Evolutionary conservation across 2,113 vertebrate species (phyloP).

Genomic region (Neoarius graeffei): DNA sequence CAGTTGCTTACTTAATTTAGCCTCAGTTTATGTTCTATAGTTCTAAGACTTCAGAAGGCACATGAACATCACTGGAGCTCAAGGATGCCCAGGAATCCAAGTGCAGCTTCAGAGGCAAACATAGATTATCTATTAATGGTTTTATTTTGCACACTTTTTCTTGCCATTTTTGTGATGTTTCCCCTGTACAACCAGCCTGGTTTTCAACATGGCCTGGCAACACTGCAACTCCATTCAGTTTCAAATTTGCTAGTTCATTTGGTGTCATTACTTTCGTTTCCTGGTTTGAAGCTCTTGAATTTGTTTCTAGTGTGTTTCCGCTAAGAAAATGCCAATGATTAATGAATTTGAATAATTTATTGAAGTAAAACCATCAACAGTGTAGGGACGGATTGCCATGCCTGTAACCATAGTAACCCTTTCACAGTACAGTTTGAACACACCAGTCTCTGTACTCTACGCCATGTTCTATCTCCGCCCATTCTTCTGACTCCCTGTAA

Average conservation of each 20-base stretch:
- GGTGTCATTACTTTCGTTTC: background rate
- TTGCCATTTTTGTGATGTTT: background rate
- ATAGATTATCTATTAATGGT: background rate
- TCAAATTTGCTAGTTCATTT: background rate
- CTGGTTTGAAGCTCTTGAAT: background rate
- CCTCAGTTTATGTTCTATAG: background rate
- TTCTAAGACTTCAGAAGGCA: background rate
- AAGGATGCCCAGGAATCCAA: background rate
- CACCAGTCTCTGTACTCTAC: no score
- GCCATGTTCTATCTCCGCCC: no score
- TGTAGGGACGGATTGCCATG: no score
- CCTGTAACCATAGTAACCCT: no score
- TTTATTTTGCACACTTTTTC: background rate
- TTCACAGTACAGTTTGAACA: no score
- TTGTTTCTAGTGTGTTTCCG: no score
- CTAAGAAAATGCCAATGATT: no score
- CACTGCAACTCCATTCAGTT: background rate
- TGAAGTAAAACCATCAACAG: background rate
- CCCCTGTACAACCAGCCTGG: background rate
- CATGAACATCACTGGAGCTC: background rate
- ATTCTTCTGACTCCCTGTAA: no score
- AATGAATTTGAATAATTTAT: no score
- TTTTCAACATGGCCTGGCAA: background rate
- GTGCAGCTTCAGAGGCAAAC: background rate
- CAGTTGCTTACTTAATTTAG: background rate